Base-by-base conservation (phyloP, 2,888 invertebrate species). In the Pasiphila rectangulata region DNA sequence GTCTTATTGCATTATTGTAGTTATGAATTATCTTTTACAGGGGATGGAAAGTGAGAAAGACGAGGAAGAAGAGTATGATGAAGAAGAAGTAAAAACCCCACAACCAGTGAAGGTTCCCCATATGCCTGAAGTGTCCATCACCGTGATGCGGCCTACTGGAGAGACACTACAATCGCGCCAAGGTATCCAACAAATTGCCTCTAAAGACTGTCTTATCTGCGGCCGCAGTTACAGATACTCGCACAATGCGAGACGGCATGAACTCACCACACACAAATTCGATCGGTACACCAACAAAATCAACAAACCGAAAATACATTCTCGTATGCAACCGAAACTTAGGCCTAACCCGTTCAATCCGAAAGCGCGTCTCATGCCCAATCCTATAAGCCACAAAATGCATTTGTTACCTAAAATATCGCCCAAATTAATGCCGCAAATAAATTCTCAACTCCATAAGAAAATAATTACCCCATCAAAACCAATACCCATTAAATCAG, bases 261-360 rank as follows among this genome's bases (percentile, higher is more conserved):
- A 90, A 55, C 81, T 89, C 25, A 83, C 81, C 1, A 67, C 89
- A 1, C 89, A 90, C 54, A 72, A 79, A 46, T 90, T 89, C 54
- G 89, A 90, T 57, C 75, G 89, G 42, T 90, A 90, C 64, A 89
- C 89, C 10, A 90, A 90, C 60, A 89, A 86, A 70, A 65, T 80
- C 6, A 77, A 78, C 13, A 57, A 65, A 23, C 80, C 81, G 57
- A 85, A 80, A 51, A 58, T 74, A 1, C 72, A 71, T 16, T 43
- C 53, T 1, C 51, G 24, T 10, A 56, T 82, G 66, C 79, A 79
- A 64, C 83, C 84, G 2, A 89, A 89, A 73, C 69, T 87, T 7
- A 75, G 88, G 59, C 87, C 87, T 0, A 90, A 88, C 53, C 88
- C 89, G 1, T 89, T 88, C 55, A 89, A 89, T 49, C 87, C 89